Evolutionary conservation across 2,113 vertebrate species (phyloP).

Genomic region (Himantopus leucocephalus): DNA sequence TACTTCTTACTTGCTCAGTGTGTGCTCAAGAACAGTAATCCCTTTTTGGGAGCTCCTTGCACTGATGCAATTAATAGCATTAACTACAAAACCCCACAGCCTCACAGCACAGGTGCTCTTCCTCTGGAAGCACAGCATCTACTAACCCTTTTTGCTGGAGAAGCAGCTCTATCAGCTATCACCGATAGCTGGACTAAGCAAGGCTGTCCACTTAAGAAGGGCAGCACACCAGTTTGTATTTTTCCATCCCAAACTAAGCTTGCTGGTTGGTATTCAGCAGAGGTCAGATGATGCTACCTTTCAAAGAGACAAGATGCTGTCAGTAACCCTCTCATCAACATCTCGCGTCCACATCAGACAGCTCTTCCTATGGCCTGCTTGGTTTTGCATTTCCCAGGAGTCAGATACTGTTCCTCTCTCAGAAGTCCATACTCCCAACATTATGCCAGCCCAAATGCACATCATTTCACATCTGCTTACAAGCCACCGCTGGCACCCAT

Average conservation of each 20-base stretch:
- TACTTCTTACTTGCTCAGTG: not conserved
- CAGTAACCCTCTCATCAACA: not conserved
- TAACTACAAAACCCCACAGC: not conserved
- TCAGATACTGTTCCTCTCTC: not conserved
- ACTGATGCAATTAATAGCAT: not conserved
- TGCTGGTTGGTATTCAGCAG: not conserved
- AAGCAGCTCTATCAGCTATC: not conserved
- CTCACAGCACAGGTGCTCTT: not conserved
- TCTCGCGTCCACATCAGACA: not conserved
- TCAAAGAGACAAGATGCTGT: not conserved
- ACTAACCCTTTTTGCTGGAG: not conserved
- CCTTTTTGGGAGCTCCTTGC: not conserved
- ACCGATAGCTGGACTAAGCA: not conserved
- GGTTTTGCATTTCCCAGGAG: not conserved
- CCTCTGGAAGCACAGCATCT: not conserved
- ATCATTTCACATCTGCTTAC: not conserved
- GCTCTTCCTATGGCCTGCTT: not conserved
- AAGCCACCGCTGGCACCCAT: not conserved
- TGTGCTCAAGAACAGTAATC: not conserved
- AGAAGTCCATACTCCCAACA: accelerated
- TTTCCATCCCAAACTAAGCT: not conserved
- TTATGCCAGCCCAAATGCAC: not conserved
- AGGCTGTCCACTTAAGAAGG: not conserved
- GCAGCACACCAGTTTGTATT: not conserved
- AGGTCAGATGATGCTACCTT: accelerated